Percentiles rank a stretch among this genome's conserved stretches.
Evolutionary conservation across 2,797 vertebrate species (phyloP).

Genomic region (Hirundo rustica): DNA sequence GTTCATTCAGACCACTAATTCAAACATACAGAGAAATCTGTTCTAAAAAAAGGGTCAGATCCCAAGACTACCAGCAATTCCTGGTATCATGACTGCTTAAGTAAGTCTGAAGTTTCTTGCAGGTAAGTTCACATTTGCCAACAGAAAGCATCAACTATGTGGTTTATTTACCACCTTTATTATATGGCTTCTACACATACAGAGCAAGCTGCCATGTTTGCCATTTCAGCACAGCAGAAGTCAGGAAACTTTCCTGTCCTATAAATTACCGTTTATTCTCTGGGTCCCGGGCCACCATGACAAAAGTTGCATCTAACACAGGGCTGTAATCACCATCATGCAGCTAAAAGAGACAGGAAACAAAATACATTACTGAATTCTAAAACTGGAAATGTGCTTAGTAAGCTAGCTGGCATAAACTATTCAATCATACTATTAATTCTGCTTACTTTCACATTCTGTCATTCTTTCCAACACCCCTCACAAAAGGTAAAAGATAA

Average conservation of each 20-base stretch:
- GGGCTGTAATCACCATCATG: constrained; percentile 80
- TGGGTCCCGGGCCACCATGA: constrained; percentile 96
- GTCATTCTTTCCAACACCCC: not conserved
- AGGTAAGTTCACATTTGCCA: not conserved
- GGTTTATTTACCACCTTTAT: not conserved
- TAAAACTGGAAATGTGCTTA: not conserved
- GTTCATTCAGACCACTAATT: not conserved
- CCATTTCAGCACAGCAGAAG: not conserved
- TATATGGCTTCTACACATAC: not conserved
- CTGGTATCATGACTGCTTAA: not conserved
- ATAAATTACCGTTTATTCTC: constrained; percentile 89
- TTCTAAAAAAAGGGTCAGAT: not conserved
- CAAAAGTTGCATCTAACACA: constrained; percentile 92
- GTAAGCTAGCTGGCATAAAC: not conserved
- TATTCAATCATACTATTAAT: not conserved
- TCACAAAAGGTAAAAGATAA: not conserved
- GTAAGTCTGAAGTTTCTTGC: not conserved
- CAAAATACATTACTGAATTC: not conserved
- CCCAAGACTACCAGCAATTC: not conserved
- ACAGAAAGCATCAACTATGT: not conserved
- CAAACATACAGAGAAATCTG: not conserved
- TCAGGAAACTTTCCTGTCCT: not conserved
- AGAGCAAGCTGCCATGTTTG: not conserved
- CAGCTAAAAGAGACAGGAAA: constrained; percentile 75
- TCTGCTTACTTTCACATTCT: not conserved